phyloP scores from a whole-genome alignment of 2,797 vertebrate genomes.

The Molossus alvarezi region DNA sequence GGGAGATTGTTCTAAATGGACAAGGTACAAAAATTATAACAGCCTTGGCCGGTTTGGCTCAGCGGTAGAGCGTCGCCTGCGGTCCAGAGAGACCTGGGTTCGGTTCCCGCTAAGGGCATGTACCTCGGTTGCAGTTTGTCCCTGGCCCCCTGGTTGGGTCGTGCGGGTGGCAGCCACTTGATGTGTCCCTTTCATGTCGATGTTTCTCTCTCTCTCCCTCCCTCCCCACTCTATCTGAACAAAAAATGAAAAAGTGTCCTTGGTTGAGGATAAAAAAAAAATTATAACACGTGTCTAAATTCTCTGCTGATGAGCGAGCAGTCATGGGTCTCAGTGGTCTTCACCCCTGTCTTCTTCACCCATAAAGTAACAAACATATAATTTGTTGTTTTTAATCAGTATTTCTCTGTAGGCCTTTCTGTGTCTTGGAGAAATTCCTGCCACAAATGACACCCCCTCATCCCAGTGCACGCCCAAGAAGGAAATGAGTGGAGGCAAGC shows the following conservation, averaged over 20 bases:
- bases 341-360: background rate
- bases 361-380: background rate
- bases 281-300: background rate
- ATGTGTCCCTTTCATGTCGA: no score
- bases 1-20: background rate
- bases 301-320: background rate
- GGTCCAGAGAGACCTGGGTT: no score
- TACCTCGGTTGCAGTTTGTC: no score
- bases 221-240: no score
- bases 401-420: background rate
- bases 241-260: no score
- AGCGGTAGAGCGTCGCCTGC: no score
- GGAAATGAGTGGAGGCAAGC: background rate
- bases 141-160: no score
- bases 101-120: no score
- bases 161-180: no score
- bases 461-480: background rate
- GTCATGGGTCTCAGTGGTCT: background rate
- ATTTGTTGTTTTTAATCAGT: background rate
- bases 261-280: no score
- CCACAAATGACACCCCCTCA: background rate
- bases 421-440: background rate
- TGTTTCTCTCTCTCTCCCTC: no score
- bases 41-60: no score
- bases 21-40: background rate